phyloP scores from a whole-genome alignment of 2,113 vertebrate genomes.

The Pelodiscus sinensis region DNA sequence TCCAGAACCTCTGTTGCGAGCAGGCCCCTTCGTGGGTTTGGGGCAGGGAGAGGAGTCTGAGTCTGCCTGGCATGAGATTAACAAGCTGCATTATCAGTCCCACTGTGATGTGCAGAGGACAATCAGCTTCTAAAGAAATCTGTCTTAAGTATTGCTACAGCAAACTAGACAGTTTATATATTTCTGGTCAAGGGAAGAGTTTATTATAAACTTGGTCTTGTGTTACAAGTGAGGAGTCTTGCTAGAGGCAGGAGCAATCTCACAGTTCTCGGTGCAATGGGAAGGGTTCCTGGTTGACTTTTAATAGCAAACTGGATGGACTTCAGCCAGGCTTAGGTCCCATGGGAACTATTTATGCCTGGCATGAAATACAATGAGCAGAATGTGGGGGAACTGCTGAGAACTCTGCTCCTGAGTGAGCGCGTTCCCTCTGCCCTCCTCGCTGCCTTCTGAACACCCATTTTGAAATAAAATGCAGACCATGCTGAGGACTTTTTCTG shows the following conservation, averaged over 20 bases:
- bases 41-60: neutral
- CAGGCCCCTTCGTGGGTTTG: neutral
- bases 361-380: neutral
- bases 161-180: neutral
- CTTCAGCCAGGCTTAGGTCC: neutral
- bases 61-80: neutral
- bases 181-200: conserved; percentile 22
- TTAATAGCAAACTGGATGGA: no score
- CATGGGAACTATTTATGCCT: neutral
- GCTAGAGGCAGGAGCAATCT: rapidly evolving
- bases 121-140: conserved; percentile 40
- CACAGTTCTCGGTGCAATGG: neutral
- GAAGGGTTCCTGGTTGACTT: neutral
- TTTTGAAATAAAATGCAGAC: neutral
- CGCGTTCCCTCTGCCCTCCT: neutral
- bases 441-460: neutral
- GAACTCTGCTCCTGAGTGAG: neutral
- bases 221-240: neutral
- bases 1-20: neutral
- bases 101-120: conserved; percentile 30
- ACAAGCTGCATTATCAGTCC: conserved; percentile 65
- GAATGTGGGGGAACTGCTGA: neutral
- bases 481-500: neutral
- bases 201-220: conserved; percentile 44
- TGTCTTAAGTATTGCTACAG: conserved; percentile 26